Percentiles rank a stretch among this genome's conserved stretches.
phyloP scores from a whole-genome alignment of 2,797 vertebrate genomes.

The Argya squamiceps region DNA sequence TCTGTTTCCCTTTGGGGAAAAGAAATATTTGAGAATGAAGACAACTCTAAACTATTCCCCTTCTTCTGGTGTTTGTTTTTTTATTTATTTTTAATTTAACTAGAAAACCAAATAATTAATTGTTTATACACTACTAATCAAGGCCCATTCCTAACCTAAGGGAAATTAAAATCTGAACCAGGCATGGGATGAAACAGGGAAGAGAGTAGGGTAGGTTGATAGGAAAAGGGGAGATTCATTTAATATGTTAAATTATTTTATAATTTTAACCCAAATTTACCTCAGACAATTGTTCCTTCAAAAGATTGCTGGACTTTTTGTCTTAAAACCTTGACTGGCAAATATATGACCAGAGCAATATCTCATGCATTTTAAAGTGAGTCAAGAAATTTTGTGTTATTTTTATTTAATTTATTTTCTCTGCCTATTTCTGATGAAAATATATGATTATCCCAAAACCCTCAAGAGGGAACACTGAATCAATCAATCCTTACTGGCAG shows the following conservation, averaged over 20 bases:
- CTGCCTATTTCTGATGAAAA: neutral
- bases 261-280: neutral
- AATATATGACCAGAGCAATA: neutral
- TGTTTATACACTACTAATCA: neutral
- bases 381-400: neutral
- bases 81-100: neutral
- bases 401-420: neutral
- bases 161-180: neutral
- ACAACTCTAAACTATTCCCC: neutral
- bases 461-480: neutral
- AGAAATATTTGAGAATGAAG: neutral
- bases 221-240: neutral
- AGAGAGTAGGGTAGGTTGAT: neutral
- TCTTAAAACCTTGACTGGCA: neutral
- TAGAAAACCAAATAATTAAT: neutral
- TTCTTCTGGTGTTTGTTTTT: neutral
- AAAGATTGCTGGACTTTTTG: neutral
- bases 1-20: neutral
- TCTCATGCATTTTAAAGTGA: accelerated
- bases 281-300: neutral
- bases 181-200: neutral
- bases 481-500: neutral
- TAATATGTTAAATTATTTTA: neutral
- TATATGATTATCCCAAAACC: neutral
- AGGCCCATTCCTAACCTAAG: neutral